Evolutionary conservation across 2,888 invertebrate genomes (phyloP).

Genomic region (Campoletis raptor): DNA sequence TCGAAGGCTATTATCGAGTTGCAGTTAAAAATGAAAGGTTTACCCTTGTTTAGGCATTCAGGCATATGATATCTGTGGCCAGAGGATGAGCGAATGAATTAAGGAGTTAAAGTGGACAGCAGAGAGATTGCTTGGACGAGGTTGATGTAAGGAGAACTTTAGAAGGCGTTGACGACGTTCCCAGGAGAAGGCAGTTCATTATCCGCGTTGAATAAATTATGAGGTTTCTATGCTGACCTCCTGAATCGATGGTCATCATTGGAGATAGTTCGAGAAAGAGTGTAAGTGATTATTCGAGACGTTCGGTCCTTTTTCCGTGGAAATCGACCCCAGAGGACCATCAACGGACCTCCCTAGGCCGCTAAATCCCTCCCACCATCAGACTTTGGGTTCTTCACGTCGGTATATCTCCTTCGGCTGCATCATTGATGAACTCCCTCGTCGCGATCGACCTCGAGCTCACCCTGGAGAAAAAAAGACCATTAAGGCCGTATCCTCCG

Average conservation of each 20-base stretch:
- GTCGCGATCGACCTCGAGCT: slow-evolving; percentile 42
- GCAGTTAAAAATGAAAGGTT: background rate
- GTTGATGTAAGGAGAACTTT: background rate
- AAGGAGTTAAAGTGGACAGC: background rate
- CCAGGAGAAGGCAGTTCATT: slow-evolving; percentile 82
- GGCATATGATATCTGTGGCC: background rate
- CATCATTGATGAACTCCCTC: slow-evolving; percentile 81
- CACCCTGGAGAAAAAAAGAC: slow-evolving; percentile 17
- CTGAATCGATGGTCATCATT: slow-evolving; percentile 76
- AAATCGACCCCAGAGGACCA: slow-evolving; percentile 83
- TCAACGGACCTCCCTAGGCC: slow-evolving; percentile 63
- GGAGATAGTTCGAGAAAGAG: slow-evolving; percentile 41
- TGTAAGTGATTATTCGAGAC: slow-evolving; percentile 83
- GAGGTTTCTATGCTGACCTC: slow-evolving; percentile 54
- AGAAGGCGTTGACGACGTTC: slow-evolving; percentile 79
- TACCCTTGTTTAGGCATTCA: background rate
- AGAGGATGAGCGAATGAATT: background rate
- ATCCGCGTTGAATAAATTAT: slow-evolving; percentile 82
- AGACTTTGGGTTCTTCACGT: slow-evolving; percentile 51
- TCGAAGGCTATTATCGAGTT: background rate
- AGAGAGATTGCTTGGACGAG: background rate
- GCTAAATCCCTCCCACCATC: slow-evolving; percentile 66
- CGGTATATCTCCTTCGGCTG: slow-evolving; percentile 81
- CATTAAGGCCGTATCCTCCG: slow-evolving; percentile 31
- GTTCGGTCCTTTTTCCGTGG: slow-evolving; percentile 73